phyloP scores from a whole-genome alignment of 2,797 vertebrate genomes.

The Diglossa cyanea region DNA sequence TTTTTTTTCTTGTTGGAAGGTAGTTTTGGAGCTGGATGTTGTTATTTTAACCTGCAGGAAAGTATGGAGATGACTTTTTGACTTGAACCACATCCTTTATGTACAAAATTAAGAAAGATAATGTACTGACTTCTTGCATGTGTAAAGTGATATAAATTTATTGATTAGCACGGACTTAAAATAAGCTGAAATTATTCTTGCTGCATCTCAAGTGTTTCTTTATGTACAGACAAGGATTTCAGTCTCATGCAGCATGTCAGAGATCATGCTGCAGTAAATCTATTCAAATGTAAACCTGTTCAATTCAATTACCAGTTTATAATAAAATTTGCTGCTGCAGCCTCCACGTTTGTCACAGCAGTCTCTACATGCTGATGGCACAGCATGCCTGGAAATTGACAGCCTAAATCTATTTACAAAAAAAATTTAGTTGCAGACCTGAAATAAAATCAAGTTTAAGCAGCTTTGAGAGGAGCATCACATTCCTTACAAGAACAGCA shows the following conservation, averaged over 20 bases:
- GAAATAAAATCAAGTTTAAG: conserved; percentile 78
- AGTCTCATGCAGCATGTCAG: conserved; percentile 72
- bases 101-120: not conserved
- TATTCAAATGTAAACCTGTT: conserved; percentile 85
- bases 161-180: not conserved
- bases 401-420: conserved; percentile 80
- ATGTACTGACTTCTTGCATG: not conserved
- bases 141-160: not conserved
- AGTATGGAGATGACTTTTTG: not conserved
- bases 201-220: conserved; percentile 60
- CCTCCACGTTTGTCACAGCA: conserved; percentile 76
- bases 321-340: conserved; percentile 80
- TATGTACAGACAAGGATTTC: conserved; percentile 68
- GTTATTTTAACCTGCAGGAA: not conserved
- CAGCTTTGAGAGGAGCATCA: conserved; percentile 57
- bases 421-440: conserved; percentile 70
- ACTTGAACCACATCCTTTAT: not conserved
- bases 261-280: conserved; percentile 78
- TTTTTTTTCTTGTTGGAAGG: not conserved
- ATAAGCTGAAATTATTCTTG: not conserved
- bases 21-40: not conserved
- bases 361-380: conserved; percentile 74
- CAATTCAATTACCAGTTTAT: conserved; percentile 83
- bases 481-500: conserved; percentile 50
- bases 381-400: conserved; percentile 79